Evolutionary conservation across 23 tunicate genomes (phyloP).

Genomic region (Oikopleura dioica): DNA sequence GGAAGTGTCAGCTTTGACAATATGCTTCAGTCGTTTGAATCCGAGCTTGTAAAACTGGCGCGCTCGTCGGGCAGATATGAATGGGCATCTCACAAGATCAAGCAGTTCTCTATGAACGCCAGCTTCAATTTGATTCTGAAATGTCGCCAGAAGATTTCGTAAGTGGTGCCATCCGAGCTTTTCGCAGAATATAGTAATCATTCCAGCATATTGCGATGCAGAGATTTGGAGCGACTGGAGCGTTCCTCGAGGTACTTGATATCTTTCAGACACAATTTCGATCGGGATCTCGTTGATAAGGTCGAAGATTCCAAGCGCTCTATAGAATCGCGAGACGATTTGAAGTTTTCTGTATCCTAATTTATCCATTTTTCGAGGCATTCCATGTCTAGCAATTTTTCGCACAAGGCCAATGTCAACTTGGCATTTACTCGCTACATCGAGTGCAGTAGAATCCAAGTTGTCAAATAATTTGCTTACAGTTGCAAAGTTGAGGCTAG

Average conservation of each 20-base stretch:
- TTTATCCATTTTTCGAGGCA: neutral
- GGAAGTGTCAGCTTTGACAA: too few species aligned
- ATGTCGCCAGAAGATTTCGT: slow-evolving; percentile 41
- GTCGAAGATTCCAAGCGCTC: slow-evolving; percentile 47
- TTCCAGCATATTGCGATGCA: slow-evolving; percentile 79
- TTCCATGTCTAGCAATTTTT: neutral
- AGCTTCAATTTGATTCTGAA: slow-evolving; percentile 52
- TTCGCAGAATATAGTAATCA: slow-evolving; percentile 85
- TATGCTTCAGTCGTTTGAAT: too few species aligned
- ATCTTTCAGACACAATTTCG: slow-evolving; percentile 25
- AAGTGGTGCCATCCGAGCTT: slow-evolving; percentile 82
- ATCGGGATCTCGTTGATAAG: slow-evolving; percentile 41
- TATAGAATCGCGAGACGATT: neutral
- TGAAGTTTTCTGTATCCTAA: neutral
- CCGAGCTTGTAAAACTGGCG: too few species aligned
- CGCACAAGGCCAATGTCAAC: neutral
- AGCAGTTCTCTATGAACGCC: slow-evolving; percentile 68
- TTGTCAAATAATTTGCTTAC: too few species aligned
- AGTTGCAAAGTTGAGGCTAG: too few species aligned
- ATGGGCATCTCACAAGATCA: slow-evolving; percentile 27
- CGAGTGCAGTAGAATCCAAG: too few species aligned
- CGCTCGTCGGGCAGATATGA: neutral
- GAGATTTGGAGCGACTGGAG: slow-evolving; percentile 60
- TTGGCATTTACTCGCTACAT: too few species aligned
- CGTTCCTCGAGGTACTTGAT: slow-evolving; percentile 39